phyloP scores from a whole-genome alignment of 2,113 vertebrate genomes.

The Setophaga coronata region DNA sequence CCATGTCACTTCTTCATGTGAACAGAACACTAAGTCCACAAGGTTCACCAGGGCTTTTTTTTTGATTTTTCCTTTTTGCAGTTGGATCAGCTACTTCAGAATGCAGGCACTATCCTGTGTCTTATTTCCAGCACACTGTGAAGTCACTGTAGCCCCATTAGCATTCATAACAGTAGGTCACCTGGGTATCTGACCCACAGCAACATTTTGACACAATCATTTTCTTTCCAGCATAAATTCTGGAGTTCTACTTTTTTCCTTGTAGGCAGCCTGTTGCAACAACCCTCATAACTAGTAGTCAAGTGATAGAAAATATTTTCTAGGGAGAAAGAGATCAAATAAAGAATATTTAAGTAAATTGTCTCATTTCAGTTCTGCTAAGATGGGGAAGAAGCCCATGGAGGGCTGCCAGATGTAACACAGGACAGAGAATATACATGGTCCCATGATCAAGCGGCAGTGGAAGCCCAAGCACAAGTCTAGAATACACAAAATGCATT shows the following conservation, averaged over 20 bases:
- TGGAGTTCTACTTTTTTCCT: not conserved
- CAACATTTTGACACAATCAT: not conserved
- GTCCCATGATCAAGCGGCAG: not conserved
- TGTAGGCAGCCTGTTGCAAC: not conserved
- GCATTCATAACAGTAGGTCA: not conserved
- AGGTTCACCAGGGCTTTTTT: not conserved
- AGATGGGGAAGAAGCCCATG: not conserved
- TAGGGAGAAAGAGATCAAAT: not conserved
- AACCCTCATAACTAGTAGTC: not conserved
- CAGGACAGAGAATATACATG: not conserved
- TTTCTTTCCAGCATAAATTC: not conserved
- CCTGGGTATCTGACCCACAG: not conserved
- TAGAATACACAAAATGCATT: not conserved
- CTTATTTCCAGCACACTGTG: not conserved
- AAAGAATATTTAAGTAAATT: not conserved
- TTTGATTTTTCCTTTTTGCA: not conserved
- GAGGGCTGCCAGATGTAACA: not conserved
- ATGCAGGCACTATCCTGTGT: not conserved
- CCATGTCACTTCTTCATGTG: not conserved
- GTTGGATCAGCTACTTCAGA: not conserved
- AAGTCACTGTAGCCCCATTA: not conserved
- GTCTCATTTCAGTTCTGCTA: not conserved
- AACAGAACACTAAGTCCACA: not conserved
- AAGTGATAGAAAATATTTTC: not conserved
- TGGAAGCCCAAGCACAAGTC: not conserved